A percentile compares a stretch with the other conserved stretches of the same genome.
Evolutionary conservation across 2,888 invertebrate species (phyloP).

Genomic region (Ischnura elegans): DNA sequence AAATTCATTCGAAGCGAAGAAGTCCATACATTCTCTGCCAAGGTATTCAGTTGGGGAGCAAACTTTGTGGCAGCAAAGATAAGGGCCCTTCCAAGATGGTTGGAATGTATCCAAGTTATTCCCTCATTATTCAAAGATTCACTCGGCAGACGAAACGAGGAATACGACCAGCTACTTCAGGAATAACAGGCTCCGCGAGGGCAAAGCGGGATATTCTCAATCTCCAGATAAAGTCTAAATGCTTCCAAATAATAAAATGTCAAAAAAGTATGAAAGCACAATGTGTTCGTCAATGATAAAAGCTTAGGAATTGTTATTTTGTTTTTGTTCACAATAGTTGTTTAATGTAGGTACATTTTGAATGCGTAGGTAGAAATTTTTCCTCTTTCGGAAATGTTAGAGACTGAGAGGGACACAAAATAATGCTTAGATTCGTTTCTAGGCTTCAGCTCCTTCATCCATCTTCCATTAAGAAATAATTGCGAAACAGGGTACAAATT

Average conservation of each 20-base stretch:
- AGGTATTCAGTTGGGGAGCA: background rate
- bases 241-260: background rate
- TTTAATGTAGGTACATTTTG: too few relatives aligned
- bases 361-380: too few relatives aligned
- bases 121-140: background rate
- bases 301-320: too few relatives aligned
- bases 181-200: background rate
- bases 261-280: background rate
- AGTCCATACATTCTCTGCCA: constrained; percentile 3
- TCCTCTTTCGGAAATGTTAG: too few relatives aligned
- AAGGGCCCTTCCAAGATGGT: background rate
- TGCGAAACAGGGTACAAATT: too few relatives aligned
- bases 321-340: too few relatives aligned
- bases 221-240: background rate
- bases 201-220: background rate
- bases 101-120: background rate
- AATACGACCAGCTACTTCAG: background rate
- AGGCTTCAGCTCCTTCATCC: too few relatives aligned
- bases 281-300: background rate
- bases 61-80: background rate
- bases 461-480: too few relatives aligned
- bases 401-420: too few relatives aligned
- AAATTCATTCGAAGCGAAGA: background rate
- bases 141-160: background rate
- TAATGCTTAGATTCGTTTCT: too few relatives aligned